Percentiles rank a stretch among this genome's conserved stretches.
Evolutionary conservation across 2,888 invertebrate genomes (phyloP).

Genomic region (Chorisops tibialis): DNA sequence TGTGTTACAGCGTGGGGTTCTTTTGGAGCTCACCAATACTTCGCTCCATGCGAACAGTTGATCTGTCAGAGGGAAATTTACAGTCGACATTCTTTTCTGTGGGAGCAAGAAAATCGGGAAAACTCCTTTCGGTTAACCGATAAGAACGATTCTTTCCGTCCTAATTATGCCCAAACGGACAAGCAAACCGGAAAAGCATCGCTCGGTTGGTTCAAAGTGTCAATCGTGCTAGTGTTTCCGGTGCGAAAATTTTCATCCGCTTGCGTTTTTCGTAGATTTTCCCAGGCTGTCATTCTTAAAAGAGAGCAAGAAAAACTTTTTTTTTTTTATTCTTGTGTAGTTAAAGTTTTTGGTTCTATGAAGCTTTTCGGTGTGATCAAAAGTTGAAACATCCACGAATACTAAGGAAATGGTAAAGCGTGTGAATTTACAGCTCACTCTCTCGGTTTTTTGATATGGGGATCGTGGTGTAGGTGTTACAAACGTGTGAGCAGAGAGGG

Average conservation of each 20-base stretch:
- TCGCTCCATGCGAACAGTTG: conserved; percentile 3
- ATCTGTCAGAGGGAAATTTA: conserved; percentile 27
- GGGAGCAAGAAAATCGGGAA: conserved; percentile 7
- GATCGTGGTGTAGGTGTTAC: no score
- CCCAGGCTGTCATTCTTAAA: conserved; percentile 15
- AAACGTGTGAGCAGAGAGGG: no score
- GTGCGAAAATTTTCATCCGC: conserved; percentile 17
- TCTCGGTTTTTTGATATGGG: neutral
- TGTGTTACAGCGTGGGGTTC: no score
- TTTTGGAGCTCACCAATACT: no score
- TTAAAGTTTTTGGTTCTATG: neutral
- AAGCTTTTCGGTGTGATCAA: conserved; percentile 2
- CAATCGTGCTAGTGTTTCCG: conserved; percentile 6
- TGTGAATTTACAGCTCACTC: neutral
- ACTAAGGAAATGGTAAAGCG: no score
- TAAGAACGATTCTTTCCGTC: neutral
- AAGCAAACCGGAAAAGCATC: no score
- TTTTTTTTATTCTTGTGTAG: neutral
- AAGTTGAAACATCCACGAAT: no score
- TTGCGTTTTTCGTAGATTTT: conserved; percentile 24
- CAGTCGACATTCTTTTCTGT: conserved; percentile 27
- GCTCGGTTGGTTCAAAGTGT: neutral
- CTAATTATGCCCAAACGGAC: no score
- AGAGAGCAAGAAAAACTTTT: conserved; percentile 13
- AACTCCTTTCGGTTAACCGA: conserved; percentile 18